Evolutionary conservation across 53 echinoderm and acorn worm species (phyloP).

Genomic region (Echinarachnius parma): DNA sequence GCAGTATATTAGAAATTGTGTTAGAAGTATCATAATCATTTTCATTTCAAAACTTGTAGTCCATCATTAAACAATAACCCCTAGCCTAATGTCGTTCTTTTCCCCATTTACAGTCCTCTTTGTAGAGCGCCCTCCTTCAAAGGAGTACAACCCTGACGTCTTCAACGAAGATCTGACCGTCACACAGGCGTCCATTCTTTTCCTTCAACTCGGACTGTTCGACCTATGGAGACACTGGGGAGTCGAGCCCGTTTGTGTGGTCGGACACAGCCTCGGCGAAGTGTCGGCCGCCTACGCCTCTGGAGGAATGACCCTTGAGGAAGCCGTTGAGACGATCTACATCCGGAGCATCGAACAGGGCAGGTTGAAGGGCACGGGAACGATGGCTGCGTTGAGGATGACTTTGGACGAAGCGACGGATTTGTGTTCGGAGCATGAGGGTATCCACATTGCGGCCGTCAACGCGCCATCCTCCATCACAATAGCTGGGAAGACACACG

Average conservation of each 20-base stretch:
- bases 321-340: constrained; percentile 79
- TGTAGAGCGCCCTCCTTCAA: constrained; percentile 49
- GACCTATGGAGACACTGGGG: constrained; percentile 78
- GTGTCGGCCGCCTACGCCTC: constrained; percentile 91
- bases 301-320: constrained; percentile 79
- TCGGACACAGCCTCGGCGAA: constrained; percentile 94
- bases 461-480: constrained; percentile 84
- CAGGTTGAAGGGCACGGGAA: constrained; percentile 81
- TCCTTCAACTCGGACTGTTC: constrained; percentile 80
- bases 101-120: constrained; percentile 37
- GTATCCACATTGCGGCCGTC: constrained; percentile 80
- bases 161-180: constrained; percentile 77
- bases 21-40: too few species aligned
- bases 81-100: too few species aligned
- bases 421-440: constrained; percentile 58
- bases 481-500: constrained; percentile 65
- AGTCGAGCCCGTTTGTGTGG: constrained; percentile 66
- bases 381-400: constrained; percentile 86
- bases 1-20: too few species aligned
- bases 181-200: constrained; percentile 77
- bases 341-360: constrained; percentile 79
- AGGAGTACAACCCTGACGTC: constrained; percentile 32
- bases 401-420: constrained; percentile 55
- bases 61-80: too few species aligned
- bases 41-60: too few species aligned